Evolutionary conservation across 2,113 vertebrate genomes (phyloP).

Genomic region (Nasalis larvatus): DNA sequence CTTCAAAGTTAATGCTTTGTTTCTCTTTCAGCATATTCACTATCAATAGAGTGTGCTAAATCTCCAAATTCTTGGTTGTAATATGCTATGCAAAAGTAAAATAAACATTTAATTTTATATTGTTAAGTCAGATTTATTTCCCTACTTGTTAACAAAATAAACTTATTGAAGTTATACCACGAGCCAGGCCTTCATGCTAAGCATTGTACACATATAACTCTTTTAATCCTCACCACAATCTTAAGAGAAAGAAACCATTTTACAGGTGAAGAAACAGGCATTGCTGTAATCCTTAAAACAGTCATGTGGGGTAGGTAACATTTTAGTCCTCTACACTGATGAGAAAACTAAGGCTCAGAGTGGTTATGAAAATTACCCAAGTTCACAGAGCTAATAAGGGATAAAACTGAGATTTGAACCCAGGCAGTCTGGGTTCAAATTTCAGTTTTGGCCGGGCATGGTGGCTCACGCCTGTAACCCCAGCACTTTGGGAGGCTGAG

Average conservation of each 20-base stretch:
- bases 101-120: slow-evolving; percentile 36
- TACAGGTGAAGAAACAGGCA: neutral
- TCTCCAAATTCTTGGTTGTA: neutral
- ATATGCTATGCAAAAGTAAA: neutral
- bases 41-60: neutral
- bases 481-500: no score
- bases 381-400: neutral
- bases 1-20: neutral
- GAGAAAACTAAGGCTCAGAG: neutral
- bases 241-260: neutral
- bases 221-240: neutral
- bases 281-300: neutral
- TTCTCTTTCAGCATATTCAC: neutral
- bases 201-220: neutral
- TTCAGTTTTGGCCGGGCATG: no score
- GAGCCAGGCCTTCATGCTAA: neutral
- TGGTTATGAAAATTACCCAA: neutral
- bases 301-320: neutral
- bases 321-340: neutral
- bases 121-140: slow-evolving; percentile 16
- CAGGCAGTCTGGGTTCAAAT: neutral
- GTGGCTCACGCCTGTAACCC: no score
- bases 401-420: neutral
- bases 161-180: neutral
- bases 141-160: neutral